Percentiles rank a stretch among this genome's conserved stretches.
Evolutionary conservation across 2,888 invertebrate genomes (phyloP).

Genomic region (Eristalinus aeneus): DNA sequence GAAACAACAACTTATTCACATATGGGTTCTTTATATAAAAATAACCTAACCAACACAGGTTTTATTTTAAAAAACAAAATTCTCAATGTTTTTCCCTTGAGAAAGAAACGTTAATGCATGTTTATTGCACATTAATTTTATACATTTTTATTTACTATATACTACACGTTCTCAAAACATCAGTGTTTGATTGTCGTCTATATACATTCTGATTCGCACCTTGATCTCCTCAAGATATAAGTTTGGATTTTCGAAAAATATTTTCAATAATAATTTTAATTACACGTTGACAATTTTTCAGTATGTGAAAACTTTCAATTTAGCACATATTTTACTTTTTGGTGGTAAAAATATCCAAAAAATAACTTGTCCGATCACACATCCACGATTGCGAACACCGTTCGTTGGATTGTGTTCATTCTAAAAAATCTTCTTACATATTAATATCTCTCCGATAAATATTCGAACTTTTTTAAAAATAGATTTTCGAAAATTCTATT

Average conservation of each 20-base stretch:
- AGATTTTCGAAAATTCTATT: slow-evolving; percentile 61
- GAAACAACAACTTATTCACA: neutral
- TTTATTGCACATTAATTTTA: neutral
- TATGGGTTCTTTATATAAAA: slow-evolving; percentile 6
- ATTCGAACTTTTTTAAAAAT: slow-evolving; percentile 62
- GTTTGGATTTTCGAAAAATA: neutral
- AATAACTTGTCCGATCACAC: slow-evolving; percentile 34
- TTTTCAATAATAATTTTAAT: neutral
- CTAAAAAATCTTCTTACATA: slow-evolving; percentile 45
- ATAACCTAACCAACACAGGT: slow-evolving; percentile 3
- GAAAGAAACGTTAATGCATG: neutral
- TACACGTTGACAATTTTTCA: slow-evolving; percentile 18
- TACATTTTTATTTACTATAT: neutral
- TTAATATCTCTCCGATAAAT: slow-evolving; percentile 66
- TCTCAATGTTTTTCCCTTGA: neutral
- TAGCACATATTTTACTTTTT: slow-evolving; percentile 40
- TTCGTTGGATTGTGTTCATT: slow-evolving; percentile 49
- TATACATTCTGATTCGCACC: neutral
- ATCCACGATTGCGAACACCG: slow-evolving; percentile 49
- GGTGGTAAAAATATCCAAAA: neutral
- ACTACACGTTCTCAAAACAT: neutral
- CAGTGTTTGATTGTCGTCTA: neutral
- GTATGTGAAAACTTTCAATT: slow-evolving; percentile 17
- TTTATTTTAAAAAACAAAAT: neutral
- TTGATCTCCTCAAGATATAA: neutral